These are phyloP conservation scores for Buathra laborator DNA, from an alignment of 2,888 invertebrate species.

Conservation along the genomic window DNA sequence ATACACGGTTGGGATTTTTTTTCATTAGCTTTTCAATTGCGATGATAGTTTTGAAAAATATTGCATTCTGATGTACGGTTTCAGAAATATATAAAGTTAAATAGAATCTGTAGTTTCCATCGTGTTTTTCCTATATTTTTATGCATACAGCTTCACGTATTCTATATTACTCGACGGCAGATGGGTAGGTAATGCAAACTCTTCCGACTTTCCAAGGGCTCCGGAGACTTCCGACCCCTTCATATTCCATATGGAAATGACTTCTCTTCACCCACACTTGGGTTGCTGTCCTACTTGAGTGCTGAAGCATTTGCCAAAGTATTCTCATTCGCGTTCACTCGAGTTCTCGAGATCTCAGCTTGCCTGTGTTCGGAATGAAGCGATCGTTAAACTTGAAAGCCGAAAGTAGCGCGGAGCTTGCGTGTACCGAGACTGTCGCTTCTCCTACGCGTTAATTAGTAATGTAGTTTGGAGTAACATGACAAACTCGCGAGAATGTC, in stretches of 20 bases:
- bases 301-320: constrained; percentile 19
- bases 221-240: constrained; percentile 17
- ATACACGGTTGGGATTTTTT: too few species aligned
- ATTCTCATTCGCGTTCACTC: constrained; percentile 16
- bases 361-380: constrained; percentile 6
- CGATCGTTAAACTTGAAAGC: constrained; percentile 18
- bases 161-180: constrained; percentile 20
- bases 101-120: background rate
- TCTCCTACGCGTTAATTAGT: background rate
- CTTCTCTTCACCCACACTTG: constrained; percentile 8
- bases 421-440: background rate
- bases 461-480: background rate
- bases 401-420: background rate
- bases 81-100: background rate
- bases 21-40: too few species aligned
- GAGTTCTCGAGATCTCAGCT: constrained; percentile 6
- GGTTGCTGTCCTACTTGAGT: constrained; percentile 20
- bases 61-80: background rate
- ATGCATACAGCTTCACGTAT: constrained; percentile 15
- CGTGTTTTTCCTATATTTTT: background rate
- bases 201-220: constrained; percentile 24
- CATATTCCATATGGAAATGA: constrained; percentile 51
- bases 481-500: background rate
- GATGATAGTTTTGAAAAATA: background rate
- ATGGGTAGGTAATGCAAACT: constrained; percentile 9